phyloP scores from a whole-genome alignment of 2,888 invertebrate genomes.

The Ochropleura leucogaster region DNA sequence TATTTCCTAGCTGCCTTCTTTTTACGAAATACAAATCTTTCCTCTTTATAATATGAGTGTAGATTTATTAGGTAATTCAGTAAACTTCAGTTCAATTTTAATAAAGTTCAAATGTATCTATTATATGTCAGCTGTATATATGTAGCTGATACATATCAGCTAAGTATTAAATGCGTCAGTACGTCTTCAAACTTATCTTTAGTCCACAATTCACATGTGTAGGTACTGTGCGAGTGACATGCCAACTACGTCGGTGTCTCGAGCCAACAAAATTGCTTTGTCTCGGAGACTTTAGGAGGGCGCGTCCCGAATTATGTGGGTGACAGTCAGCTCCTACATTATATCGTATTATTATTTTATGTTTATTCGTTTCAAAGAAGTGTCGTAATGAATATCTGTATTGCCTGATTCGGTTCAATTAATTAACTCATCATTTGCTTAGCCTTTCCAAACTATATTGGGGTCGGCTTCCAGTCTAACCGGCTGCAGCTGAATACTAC shows the following conservation, averaged over 20 bases:
- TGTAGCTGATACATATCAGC: slow-evolving; percentile 12
- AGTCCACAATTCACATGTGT: slow-evolving; percentile 74
- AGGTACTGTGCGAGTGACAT: slow-evolving; percentile 80
- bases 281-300: slow-evolving; percentile 78
- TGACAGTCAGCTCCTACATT: slow-evolving; percentile 71
- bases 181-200: slow-evolving; percentile 77
- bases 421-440: no score
- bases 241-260: slow-evolving; percentile 78
- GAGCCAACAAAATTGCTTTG: slow-evolving; percentile 84
- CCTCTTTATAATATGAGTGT: no score
- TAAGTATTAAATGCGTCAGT: slow-evolving; percentile 47
- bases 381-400: slow-evolving; percentile 48
- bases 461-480: no score
- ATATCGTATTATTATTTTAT: slow-evolving; percentile 73
- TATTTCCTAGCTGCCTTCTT: no score
- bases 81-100: no score
- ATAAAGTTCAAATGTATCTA: no score
- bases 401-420: background rate
- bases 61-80: no score
- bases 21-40: no score
- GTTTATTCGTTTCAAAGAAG: slow-evolving; percentile 67
- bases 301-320: slow-evolving; percentile 77
- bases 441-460: no score
- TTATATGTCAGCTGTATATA: no score
- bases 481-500: no score